A percentile compares a stretch with the other conserved stretches of the same genome.
Conservation (phyloP, 1,140 invertebrate genomes). For the Penaeus japonicus region DNA sequence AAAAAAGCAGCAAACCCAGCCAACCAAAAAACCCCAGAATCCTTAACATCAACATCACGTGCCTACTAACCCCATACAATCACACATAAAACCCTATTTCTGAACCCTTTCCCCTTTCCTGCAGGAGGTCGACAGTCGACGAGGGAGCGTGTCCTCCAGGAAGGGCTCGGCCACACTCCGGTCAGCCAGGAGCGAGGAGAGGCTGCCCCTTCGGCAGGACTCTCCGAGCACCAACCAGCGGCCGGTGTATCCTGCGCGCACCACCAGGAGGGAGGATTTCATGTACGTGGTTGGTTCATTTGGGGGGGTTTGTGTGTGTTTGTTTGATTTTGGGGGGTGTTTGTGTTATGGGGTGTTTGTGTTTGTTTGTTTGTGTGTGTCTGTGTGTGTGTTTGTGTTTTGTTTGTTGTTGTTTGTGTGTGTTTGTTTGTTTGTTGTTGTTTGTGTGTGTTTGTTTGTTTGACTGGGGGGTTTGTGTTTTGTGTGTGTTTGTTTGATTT, state of each 20-base stretch:
- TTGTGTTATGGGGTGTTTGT: too few species aligned
- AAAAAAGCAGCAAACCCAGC: too few species aligned
- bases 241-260: conserved; percentile 62
- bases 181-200: conserved; percentile 45
- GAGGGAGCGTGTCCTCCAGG: conserved; percentile 18
- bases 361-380: conserved; percentile 31
- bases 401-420: neutral
- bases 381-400: neutral
- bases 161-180: neutral
- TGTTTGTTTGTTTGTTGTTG: too few species aligned
- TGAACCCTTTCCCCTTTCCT: neutral
- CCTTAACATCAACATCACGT: too few species aligned
- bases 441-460: too few species aligned
- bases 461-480: too few species aligned
- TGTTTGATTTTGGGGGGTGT: too few species aligned
- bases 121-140: conserved; percentile 30
- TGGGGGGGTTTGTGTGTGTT: too few species aligned
- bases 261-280: conserved; percentile 63
- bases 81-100: too few species aligned
- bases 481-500: too few species aligned
- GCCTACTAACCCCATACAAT: too few species aligned
- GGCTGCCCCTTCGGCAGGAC: neutral
- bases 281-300: conserved; percentile 61
- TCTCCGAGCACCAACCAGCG: conserved; percentile 28
- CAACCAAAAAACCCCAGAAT: too few species aligned